A percentile compares a stretch with the other conserved stretches of the same genome.
These are phyloP conservation scores for Leptatherina wallacei DNA, from an alignment of 2,797 vertebrate species.

Conservation along the genomic window DNA sequence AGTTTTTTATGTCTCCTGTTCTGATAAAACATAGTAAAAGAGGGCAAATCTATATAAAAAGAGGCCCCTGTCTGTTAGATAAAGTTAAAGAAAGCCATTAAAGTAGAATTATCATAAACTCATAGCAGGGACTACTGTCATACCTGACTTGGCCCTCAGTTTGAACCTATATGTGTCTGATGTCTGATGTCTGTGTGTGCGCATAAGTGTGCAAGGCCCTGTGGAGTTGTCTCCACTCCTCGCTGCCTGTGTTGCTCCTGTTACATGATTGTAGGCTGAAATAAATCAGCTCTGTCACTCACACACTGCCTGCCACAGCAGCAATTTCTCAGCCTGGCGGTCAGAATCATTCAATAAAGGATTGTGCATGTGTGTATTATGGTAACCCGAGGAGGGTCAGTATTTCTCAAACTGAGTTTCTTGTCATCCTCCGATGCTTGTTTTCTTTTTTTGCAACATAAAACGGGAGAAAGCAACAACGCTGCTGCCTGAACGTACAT, in stretches of 20 bases:
- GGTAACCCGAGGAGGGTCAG: conserved; percentile 27
- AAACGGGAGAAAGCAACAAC: not conserved
- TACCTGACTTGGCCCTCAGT: conserved; percentile 15
- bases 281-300: conserved; percentile 76
- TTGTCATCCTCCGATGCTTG: conserved; percentile 8
- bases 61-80: not conserved
- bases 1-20: not conserved
- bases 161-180: conserved; percentile 39
- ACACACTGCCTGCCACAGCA: conserved; percentile 55
- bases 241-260: conserved; percentile 39
- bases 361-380: conserved; percentile 50
- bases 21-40: not conserved
- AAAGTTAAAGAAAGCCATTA: not conserved
- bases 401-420: conserved; percentile 30
- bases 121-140: not conserved
- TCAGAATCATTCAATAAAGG: conserved; percentile 71
- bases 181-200: conserved; percentile 11
- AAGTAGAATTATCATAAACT: not conserved
- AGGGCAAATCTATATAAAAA: not conserved
- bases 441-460: conserved; percentile 9
- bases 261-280: conserved; percentile 63
- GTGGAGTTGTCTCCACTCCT: conserved; percentile 45
- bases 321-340: conserved; percentile 67
- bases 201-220: conserved; percentile 18
- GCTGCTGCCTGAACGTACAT: not conserved